Evolutionary conservation across 2,888 invertebrate genomes (phyloP), one percentile per base, ranked within the genome.

Genomic region (Polydrusus tereticollis): DNA sequence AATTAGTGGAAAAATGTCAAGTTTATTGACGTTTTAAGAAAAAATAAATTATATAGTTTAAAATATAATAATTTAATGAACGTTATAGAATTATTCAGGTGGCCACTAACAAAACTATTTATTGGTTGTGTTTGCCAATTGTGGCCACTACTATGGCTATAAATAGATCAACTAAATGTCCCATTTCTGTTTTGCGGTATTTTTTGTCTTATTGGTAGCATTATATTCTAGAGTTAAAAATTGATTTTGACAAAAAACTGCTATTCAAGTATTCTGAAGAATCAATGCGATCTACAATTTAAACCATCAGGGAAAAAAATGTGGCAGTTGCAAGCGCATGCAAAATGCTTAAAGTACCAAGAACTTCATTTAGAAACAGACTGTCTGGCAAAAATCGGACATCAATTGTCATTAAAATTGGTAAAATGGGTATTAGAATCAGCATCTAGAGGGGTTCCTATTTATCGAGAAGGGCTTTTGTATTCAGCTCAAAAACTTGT

Each of bases 281-380:
- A 29, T 29, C 29, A 7, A 29, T 29, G 29, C 29, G 7, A 29
- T 29, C 29, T 29, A 7, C 29, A 5, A 5, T 29, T 5, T 7
- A 29, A 5, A 7, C 29, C 29, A 7, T 29, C 12, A 52, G 62
- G 47, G n/a, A 62, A 20, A 14, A 62, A 21, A 20, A 20, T 50
- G 45, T 62, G 62, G 16, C 45, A 52, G 45, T 62, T 47, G 26
- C 55, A 45, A 47, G 45, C 6, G 62, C 45, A 23, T 62, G 21
- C 45, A 62, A 62, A 16, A 4, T 16, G 20, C 45, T 50, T 62
- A 62, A 45, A 20, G 47, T 62, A 3, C 45, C 62, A 45, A 45
- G 62, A 47, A 29, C 45, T 6, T 62, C 45, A 18, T 43, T 62
- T 18, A 18, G 47, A 62, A 62, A 62, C 45, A 62, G 62, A 23